Conservation (phyloP, 1,140 invertebrate genomes). For the Triops cancriformis region DNA sequence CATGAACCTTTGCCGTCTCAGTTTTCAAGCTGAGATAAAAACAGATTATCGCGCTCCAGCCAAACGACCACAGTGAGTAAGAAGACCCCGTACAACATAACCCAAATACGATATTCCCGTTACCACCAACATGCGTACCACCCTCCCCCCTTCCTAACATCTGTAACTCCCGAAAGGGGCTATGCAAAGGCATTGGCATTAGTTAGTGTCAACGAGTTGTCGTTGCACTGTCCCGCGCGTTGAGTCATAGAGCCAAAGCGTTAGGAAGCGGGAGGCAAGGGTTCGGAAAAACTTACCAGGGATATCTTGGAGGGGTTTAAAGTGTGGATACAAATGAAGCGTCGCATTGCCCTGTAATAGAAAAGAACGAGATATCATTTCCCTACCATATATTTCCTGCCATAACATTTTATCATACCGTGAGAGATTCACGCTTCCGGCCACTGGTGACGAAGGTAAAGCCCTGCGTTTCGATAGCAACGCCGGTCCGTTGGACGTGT, state of each 20-base stretch:
- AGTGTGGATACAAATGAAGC: slow-evolving; percentile 52
- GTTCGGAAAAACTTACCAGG: slow-evolving; percentile 41
- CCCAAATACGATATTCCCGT: neutral
- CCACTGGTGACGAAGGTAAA: slow-evolving; percentile 52
- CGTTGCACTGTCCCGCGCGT: too few relatives aligned
- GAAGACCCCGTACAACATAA: neutral
- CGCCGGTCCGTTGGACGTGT: slow-evolving; percentile 51
- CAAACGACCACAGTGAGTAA: slow-evolving; percentile 1
- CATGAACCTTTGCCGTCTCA: slow-evolving; percentile 9
- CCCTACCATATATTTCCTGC: slow-evolving; percentile 19
- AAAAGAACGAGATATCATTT: slow-evolving; percentile 20
- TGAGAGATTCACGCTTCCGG: slow-evolving; percentile 49
- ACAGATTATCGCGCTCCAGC: slow-evolving; percentile 1
- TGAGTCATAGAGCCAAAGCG: neutral
- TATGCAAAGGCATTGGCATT: too few relatives aligned
- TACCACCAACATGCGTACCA: too few relatives aligned
- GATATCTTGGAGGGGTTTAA: slow-evolving; percentile 48
- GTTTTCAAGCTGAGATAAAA: slow-evolving; percentile 1
- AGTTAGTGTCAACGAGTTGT: too few relatives aligned
- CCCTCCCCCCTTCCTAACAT: neutral
- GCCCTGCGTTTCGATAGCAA: slow-evolving; percentile 55
- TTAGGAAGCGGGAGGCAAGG: neutral
- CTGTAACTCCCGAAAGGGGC: neutral
- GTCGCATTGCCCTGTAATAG: slow-evolving; percentile 51
- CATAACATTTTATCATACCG: slow-evolving; percentile 36